phyloP scores from a whole-genome alignment of 2,888 invertebrate genomes.

The Apeira syringaria region DNA sequence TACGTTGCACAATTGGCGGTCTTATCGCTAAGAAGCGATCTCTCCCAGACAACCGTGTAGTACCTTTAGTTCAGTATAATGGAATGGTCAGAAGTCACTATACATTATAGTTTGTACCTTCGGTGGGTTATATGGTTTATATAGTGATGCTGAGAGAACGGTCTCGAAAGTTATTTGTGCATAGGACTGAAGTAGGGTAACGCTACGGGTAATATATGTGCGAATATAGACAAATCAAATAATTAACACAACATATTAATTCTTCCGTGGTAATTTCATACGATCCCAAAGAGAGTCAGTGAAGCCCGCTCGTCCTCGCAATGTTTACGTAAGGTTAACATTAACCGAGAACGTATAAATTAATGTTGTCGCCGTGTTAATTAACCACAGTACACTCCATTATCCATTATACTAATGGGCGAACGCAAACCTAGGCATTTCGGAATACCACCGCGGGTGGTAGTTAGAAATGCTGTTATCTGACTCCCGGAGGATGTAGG shows the following conservation, averaged over 20 bases:
- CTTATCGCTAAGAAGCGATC: too few relatives aligned
- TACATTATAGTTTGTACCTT: too few relatives aligned
- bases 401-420: constrained; percentile 32
- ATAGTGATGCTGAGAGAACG: too few relatives aligned
- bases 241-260: not conserved
- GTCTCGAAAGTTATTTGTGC: too few relatives aligned
- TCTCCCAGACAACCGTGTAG: too few relatives aligned
- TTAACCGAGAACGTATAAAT: constrained; percentile 27
- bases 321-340: constrained; percentile 20
- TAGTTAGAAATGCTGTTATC: constrained; percentile 28
- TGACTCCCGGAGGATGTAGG: constrained; percentile 43
- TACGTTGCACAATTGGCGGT: too few relatives aligned
- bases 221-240: too few relatives aligned
- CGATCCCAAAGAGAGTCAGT: constrained; percentile 3
- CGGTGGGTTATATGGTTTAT: too few relatives aligned
- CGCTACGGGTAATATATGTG: too few relatives aligned
- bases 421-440: constrained; percentile 14
- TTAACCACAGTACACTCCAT: constrained; percentile 31
- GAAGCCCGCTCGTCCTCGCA: constrained; percentile 7
- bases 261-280: constrained; percentile 4
- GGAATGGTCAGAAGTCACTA: too few relatives aligned
- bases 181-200: too few relatives aligned
- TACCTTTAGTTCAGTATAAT: too few relatives aligned
- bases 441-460: constrained; percentile 14
- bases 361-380: constrained; percentile 32